phyloP scores from a whole-genome alignment of 2,888 invertebrate genomes.

The Stenichneumon culpator region DNA sequence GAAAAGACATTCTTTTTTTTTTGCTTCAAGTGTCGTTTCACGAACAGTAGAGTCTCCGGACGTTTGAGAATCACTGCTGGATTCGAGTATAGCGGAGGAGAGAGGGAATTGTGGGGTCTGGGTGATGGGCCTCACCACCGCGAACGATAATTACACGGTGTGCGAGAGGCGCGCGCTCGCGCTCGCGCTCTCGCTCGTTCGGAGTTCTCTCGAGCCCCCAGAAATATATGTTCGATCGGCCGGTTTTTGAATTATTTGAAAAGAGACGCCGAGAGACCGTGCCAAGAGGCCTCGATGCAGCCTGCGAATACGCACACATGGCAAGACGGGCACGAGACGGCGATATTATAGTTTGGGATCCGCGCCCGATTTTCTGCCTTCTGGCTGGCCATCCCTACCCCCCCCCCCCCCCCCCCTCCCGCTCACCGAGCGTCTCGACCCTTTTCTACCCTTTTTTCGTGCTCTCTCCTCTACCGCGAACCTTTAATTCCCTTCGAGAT shows the following conservation, averaged over 20 bases:
- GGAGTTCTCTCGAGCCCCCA: constrained; percentile 65
- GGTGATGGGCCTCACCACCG: constrained; percentile 73
- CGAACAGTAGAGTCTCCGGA: constrained; percentile 38
- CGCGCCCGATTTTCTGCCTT: constrained; percentile 78
- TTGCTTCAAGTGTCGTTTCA: background rate
- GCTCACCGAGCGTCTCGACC: constrained; percentile 62
- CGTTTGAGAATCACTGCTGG: constrained; percentile 83
- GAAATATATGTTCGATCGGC: constrained; percentile 85
- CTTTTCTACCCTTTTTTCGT: constrained; percentile 64
- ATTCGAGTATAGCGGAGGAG: constrained; percentile 74
- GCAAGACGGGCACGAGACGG: constrained; percentile 67
- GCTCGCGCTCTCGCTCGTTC: constrained; percentile 70
- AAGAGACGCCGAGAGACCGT: constrained; percentile 81
- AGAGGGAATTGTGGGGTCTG: constrained; percentile 73
- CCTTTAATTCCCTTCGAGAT: constrained; percentile 43
- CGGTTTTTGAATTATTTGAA: constrained; percentile 85
- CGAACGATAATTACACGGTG: constrained; percentile 85
- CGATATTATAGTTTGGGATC: constrained; percentile 82
- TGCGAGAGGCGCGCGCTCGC: constrained; percentile 83
- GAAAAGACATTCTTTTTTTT: background rate
- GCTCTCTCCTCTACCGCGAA: constrained; percentile 32
- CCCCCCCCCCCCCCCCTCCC: constrained; percentile 6
- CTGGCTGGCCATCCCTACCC: constrained; percentile 56
- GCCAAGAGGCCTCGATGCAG: constrained; percentile 69
- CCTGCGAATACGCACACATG: constrained; percentile 53